Conservation (phyloP, 2,113 vertebrate genomes). For the Tursiops truncatus region DNA sequence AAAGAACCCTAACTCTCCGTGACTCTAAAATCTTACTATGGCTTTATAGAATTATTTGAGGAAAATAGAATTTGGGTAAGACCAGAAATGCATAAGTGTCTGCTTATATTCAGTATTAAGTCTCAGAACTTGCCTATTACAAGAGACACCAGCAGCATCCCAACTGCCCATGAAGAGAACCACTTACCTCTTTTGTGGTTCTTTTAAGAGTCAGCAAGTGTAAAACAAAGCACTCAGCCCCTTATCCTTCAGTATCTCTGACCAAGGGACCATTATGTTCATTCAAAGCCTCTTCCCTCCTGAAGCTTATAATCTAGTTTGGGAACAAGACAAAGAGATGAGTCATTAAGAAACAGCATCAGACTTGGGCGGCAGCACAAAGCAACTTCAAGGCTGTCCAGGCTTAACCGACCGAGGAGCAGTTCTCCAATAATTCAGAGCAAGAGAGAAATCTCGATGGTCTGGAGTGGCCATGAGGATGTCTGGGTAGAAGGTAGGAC, state of each 20-base stretch:
- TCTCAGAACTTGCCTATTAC: neutral
- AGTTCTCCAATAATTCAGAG: neutral
- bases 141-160: neutral
- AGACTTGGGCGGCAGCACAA: neutral
- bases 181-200: neutral
- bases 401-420: neutral
- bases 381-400: neutral
- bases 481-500: neutral
- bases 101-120: neutral
- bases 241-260: neutral
- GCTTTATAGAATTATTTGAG: conserved; percentile 29
- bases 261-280: neutral
- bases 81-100: neutral
- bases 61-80: neutral
- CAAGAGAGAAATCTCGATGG: neutral
- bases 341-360: neutral
- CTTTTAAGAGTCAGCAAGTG: neutral
- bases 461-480: neutral
- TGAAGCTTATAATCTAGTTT: conserved; percentile 18
- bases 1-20: neutral
- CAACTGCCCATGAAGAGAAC: neutral
- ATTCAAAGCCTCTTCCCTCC: conserved; percentile 13
- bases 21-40: neutral
- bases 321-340: neutral
- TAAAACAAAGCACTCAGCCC: neutral